phyloP scores from a whole-genome alignment of 1,140 invertebrate genomes.

The Zeugodacus cucurbitae region DNA sequence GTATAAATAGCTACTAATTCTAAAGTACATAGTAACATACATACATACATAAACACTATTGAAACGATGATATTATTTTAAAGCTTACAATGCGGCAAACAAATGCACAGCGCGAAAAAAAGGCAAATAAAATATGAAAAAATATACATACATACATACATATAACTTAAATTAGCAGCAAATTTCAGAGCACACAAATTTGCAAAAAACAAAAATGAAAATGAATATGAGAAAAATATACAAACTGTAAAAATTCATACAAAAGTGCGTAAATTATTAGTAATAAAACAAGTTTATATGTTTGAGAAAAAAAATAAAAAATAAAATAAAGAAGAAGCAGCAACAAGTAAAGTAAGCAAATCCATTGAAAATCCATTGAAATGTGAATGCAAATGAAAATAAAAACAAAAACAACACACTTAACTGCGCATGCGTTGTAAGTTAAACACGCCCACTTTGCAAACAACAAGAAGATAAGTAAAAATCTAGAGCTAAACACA shows the following conservation, averaged over 20 bases:
- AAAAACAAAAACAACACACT: background rate
- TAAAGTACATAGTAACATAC: background rate
- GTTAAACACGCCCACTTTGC: background rate
- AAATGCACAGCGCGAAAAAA: background rate
- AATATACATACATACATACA: background rate
- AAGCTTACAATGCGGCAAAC: background rate
- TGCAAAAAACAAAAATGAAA: background rate
- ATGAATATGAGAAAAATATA: background rate
- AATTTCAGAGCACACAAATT: background rate
- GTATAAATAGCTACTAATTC: slow-evolving; percentile 28
- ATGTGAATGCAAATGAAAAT: background rate
- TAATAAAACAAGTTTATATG: background rate
- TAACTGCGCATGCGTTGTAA: background rate
- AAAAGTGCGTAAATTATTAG: background rate
- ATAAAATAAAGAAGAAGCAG: no score
- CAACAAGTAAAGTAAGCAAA: no score
- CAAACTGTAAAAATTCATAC: background rate
- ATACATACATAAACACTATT: slow-evolving; percentile 48
- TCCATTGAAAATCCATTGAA: background rate
- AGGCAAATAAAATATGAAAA: background rate
- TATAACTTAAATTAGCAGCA: background rate
- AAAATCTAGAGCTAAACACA: background rate
- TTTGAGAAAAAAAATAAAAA: no score
- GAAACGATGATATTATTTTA: slow-evolving; percentile 46
- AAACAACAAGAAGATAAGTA: background rate